These are phyloP conservation scores for Pectinophora gossypiella DNA, from an alignment of 1,140 invertebrate genomes.

Conservation along the genomic window DNA sequence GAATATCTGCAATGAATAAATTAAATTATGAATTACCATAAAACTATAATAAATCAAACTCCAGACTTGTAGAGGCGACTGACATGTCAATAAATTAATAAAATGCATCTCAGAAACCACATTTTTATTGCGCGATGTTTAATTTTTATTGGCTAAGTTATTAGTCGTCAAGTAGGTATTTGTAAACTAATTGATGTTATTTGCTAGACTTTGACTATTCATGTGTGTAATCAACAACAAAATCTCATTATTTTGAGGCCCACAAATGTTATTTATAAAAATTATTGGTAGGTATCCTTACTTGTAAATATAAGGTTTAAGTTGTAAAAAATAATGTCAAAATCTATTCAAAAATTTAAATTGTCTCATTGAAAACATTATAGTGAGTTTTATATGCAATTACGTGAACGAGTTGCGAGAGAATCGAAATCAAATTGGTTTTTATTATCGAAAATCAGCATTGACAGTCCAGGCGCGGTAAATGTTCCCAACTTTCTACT, in stretches of 20 bases:
- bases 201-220: too few relatives aligned
- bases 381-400: not conserved
- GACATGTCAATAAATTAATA: not conserved
- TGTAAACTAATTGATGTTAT: too few relatives aligned
- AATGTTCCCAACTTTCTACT: constrained; percentile 18
- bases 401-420: not conserved
- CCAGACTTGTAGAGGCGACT: not conserved
- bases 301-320: too few relatives aligned
- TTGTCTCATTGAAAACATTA: not conserved
- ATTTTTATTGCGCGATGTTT: too few relatives aligned
- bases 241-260: too few relatives aligned
- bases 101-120: too few relatives aligned
- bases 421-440: not conserved
- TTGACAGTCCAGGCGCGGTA: constrained; percentile 4
- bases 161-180: too few relatives aligned
- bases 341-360: not conserved
- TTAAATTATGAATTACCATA: constrained; percentile 1
- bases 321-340: too few relatives aligned
- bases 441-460: constrained; percentile 13
- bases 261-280: too few relatives aligned
- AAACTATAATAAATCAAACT: not conserved
- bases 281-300: too few relatives aligned
- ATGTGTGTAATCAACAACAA: too few relatives aligned
- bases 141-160: too few relatives aligned
- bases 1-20: constrained; percentile 2